Conservation (phyloP, 2,113 vertebrate species). For the Tapirus terrestris region DNA sequence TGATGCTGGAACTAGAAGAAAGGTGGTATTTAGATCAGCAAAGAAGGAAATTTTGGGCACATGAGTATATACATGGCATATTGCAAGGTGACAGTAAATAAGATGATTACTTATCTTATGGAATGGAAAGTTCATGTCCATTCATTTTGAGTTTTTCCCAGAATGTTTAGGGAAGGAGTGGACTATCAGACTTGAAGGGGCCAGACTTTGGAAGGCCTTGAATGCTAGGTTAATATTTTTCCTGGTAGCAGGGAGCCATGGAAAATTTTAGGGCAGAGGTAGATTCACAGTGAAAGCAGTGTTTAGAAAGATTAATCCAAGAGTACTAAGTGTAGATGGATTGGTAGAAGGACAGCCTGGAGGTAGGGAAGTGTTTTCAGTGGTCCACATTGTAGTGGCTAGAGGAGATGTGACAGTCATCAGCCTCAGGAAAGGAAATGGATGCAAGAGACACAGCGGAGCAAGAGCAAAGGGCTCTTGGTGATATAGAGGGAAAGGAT, state of each 20-base stretch:
- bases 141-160: not conserved
- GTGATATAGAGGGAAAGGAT: not conserved
- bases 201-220: not conserved
- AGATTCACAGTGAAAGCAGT: not conserved
- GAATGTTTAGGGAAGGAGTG: not conserved
- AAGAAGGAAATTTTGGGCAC: not conserved
- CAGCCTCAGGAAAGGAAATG: not conserved
- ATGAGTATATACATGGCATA: not conserved
- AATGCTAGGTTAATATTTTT: not conserved
- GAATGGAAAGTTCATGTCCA: not conserved
- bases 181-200: not conserved
- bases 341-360: not conserved
- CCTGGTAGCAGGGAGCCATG: not conserved
- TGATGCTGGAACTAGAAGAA: not conserved
- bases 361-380: not conserved
- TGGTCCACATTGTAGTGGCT: not conserved
- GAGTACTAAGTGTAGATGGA: not conserved
- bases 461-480: not conserved
- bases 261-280: not conserved
- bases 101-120: not conserved
- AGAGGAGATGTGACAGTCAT: not conserved
- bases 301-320: not conserved
- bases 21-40: not conserved
- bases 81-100: not conserved
- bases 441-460: not conserved